Base-by-base conservation (phyloP, 1,140 invertebrate genomes). In the Telenomus remus region DNA sequence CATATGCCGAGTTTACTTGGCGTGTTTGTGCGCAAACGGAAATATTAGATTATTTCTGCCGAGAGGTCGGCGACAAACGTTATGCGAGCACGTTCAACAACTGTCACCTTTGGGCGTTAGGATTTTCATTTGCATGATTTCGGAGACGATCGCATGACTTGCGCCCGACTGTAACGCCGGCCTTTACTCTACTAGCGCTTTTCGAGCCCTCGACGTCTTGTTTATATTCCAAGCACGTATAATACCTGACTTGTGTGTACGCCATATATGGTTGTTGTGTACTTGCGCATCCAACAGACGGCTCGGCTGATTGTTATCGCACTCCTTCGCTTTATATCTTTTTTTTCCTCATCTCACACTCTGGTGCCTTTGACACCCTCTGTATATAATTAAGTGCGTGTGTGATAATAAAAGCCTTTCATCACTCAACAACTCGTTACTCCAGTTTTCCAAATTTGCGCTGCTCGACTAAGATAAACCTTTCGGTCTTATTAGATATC, bases 61-160 rank as follows among this genome's bases (percentile, higher is more conserved):
- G 14, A 59, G 47, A 49, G 11, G 14, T 13, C 10, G 34, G 15
- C 19, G 37, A 50, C 57, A 50, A 43, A 50, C 12, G 39, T 51
- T 50, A 43, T 11, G 27, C 49, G 42, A 44, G 57, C 53, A 63
- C 57, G 49, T 70, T 49, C 51, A 50, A 56, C 44, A 55, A 56
- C 51, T 49, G 61, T 65, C 61, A 55, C 34, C 50, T 54, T 55
- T 33, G 37, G 34, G 50, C 43, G 43, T 19, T 34, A 49, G 51
- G 15, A 55, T 65, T 54, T 65, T 55, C 61, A 55, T 65, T 55
- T 55, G 61, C 61, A 65, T 65, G 61, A 65, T 65, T 65, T 55
- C 42, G 34, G 39, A 19, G 61, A 48, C 34, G 53, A 56, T 65
- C 53, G 7, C 12, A 39, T 55, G 51, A 27, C 43, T 46, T 12